Evolutionary conservation across 1,140 invertebrate species (phyloP).

Genomic region (Phymorhynchus buccinoides): DNA sequence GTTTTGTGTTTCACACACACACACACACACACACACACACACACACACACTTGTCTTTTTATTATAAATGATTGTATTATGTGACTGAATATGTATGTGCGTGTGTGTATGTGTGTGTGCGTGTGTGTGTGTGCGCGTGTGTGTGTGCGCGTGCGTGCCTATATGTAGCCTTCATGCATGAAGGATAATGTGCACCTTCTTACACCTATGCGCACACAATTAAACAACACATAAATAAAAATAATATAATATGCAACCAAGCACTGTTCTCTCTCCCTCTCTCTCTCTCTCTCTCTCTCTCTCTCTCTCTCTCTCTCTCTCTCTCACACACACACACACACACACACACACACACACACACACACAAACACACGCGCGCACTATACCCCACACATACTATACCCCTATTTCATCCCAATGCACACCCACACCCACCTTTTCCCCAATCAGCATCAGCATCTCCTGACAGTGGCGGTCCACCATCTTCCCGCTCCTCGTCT

Average conservation of each 20-base stretch:
- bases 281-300: slow-evolving; percentile 17
- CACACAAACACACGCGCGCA: background rate
- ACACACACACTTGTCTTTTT: too few species aligned
- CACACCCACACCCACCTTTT: slow-evolving; percentile 56
- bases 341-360: slow-evolving; percentile 17
- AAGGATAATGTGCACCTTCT: background rate
- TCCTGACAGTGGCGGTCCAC: slow-evolving; percentile 67
- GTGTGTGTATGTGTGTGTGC: too few species aligned
- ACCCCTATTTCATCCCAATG: background rate
- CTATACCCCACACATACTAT: background rate
- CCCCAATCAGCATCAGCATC: slow-evolving; percentile 66
- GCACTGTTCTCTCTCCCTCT: background rate
- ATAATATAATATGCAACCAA: too few species aligned
- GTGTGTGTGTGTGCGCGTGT: too few species aligned
- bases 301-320: background rate
- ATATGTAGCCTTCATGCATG: too few species aligned
- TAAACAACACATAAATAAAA: too few species aligned
- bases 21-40: too few species aligned
- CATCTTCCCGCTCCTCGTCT: slow-evolving; percentile 64
- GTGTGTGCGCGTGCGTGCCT: too few species aligned
- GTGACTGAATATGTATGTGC: too few species aligned
- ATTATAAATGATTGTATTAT: too few species aligned
- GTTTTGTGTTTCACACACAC: too few species aligned
- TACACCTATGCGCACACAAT: background rate
- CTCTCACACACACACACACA: slow-evolving; percentile 8